A percentile compares a stretch with the other conserved stretches of the same genome.
phyloP scores from a whole-genome alignment of 1,140 invertebrate species.

The Atopsyche davidsoni region DNA sequence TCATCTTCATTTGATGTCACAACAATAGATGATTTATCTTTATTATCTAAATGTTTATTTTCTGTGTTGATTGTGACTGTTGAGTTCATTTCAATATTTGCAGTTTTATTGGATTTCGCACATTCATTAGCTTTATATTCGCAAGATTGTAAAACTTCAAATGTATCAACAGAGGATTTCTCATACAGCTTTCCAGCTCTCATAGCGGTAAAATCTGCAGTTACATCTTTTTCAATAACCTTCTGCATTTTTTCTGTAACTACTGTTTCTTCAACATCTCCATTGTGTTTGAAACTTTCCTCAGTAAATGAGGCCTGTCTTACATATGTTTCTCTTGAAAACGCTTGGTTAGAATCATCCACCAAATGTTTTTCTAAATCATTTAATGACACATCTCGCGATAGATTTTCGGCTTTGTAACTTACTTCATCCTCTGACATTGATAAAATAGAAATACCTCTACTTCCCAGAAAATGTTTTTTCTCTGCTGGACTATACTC shows the following conservation, averaged over 20 bases:
- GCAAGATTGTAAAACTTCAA: constrained; percentile 36
- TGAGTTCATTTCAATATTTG: constrained; percentile 30
- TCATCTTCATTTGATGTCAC: constrained; percentile 47
- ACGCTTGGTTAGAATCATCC: constrained; percentile 43
- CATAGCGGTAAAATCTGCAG: constrained; percentile 43
- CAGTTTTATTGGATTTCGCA: constrained; percentile 26
- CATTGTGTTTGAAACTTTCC: constrained; percentile 40
- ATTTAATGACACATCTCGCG: constrained; percentile 53
- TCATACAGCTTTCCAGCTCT: constrained; percentile 18
- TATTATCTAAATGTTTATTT: constrained; percentile 6
- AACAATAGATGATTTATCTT: neutral
- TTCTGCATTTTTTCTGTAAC: constrained; percentile 42
- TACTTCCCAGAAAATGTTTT: constrained; percentile 39
- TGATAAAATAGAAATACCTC: constrained; percentile 58
- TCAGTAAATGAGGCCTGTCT: constrained; percentile 46
- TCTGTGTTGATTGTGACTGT: constrained; percentile 1
- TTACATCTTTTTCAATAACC: constrained; percentile 49
- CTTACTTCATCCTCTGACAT: constrained; percentile 59
- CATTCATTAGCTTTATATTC: constrained; percentile 32
- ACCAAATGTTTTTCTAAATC: constrained; percentile 47
- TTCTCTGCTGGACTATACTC: constrained; percentile 37
- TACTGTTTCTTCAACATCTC: constrained; percentile 41
- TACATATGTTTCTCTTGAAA: constrained; percentile 45
- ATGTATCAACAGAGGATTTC: constrained; percentile 40
- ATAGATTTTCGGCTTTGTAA: constrained; percentile 48